Evolutionary conservation across 2,797 vertebrate species (phyloP), one percentile per base, ranked within the genome.

Genomic region (Petrocephalus sullivani): DNA sequence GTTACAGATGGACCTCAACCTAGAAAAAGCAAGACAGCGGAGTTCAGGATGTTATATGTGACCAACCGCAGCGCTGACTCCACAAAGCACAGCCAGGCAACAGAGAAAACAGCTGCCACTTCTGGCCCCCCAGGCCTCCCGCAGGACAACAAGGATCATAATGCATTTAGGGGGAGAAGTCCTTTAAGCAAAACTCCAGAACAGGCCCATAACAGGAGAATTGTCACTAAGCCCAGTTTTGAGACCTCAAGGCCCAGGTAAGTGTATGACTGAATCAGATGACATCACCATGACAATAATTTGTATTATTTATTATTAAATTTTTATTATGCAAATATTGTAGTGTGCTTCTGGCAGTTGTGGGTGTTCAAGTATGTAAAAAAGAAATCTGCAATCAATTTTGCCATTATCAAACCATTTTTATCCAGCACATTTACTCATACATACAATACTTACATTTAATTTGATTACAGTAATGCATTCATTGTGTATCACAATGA

Each of bases 241-340:
- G 92, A 95, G 92, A 94, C 94, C 21, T 91, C 93, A 12, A 93
- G 94, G 67, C 94, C 93, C 91, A 96, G 95, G 96, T 96, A 96
- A 49, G 57, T 87, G 37, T 87, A 21, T 14, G 19, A 41, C 4
- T 21, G 1, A 23, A 61, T 58, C 6, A 21, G 7, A 56, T 33
- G 10, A 33, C 3, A 1, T 33, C 23, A 8, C 23, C 33, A 16
- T 56, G 33, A 57, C 28, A 28, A 28, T 28, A 28, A 28, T 28
- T 28, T 28, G 28, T 28, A 28, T 28, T 28, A 28, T 28, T 28
- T 28, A 28, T 28, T 28, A 28, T 28, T 28, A 0, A 28, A 28
- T 28, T 28, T 53, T 53, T 12, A n/a, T 84, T 21, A 28, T 28
- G 19, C 21, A 84, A 54, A 54, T 84, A 54, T 53, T 53, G 10